Evolutionary conservation across 2,888 invertebrate genomes (phyloP).

Genomic region (Brassicogethes aeneus): DNA sequence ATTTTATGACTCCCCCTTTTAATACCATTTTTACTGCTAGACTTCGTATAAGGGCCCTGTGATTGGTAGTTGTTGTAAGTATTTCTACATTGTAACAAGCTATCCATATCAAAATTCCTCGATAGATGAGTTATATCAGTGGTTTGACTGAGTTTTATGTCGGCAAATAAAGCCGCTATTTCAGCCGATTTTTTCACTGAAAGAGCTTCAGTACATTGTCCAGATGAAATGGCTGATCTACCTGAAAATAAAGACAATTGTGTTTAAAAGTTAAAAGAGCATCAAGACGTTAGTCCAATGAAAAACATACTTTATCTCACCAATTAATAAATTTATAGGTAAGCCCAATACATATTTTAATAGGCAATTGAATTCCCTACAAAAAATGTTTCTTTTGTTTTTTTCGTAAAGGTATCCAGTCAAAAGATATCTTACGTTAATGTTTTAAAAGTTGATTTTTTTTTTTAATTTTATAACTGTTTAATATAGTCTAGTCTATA

Average conservation of each 20-base stretch:
- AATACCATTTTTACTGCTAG: neutral
- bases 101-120: conserved; percentile 20
- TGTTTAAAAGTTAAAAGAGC: no score
- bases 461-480: no score
- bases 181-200: conserved; percentile 84
- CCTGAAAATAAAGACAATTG: conserved; percentile 11
- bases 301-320: no score
- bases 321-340: no score
- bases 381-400: no score
- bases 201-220: conserved; percentile 50
- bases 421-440: no score
- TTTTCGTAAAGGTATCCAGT: no score
- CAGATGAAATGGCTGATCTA: conserved; percentile 22
- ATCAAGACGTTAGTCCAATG: no score
- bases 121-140: conserved; percentile 53
- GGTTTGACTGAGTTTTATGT: conserved; percentile 61
- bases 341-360: no score
- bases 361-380: no score
- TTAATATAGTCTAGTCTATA: no score
- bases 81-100: conserved; percentile 21
- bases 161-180: conserved; percentile 78
- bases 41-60: conserved; percentile 16
- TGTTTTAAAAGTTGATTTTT: no score
- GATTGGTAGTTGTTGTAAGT: conserved; percentile 22
- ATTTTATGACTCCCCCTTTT: conserved; percentile 24